These are phyloP conservation scores for Eucera pruinosa DNA, from an alignment of 2,888 invertebrate species.

Conservation along the genomic window DNA sequence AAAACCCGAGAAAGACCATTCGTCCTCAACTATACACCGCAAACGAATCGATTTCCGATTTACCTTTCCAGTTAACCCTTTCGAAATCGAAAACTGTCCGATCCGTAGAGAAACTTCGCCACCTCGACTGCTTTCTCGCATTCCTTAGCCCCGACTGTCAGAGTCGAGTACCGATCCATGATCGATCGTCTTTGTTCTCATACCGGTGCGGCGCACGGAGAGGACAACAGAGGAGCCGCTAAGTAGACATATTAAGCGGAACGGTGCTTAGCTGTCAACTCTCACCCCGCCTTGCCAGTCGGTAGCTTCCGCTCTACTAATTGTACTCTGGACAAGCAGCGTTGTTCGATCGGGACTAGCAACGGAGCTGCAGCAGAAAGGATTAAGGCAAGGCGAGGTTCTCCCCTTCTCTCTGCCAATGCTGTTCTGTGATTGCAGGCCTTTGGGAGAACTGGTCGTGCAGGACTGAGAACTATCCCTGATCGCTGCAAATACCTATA, in stretches of 20 bases:
- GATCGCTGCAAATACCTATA: conserved; percentile 2
- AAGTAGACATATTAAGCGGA: conserved; percentile 62
- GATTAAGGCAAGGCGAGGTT: conserved; percentile 27
- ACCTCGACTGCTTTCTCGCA: conserved; percentile 5
- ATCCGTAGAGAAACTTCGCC: conserved; percentile 31
- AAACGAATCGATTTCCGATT: conserved; percentile 48
- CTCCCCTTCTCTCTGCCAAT: not conserved
- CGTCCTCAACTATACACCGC: conserved; percentile 15
- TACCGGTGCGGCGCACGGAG: not conserved
- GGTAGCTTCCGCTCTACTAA: conserved; percentile 43
- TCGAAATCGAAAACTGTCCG: conserved; percentile 12
- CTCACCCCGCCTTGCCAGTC: not conserved
- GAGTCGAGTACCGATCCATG: conserved; percentile 15
- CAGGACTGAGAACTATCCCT: conserved; percentile 5
- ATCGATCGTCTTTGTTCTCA: conserved; percentile 53
- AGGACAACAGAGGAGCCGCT: conserved; percentile 35
- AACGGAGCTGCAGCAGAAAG: conserved; percentile 29
- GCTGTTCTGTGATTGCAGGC: conserved; percentile 22
- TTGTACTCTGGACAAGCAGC: conserved; percentile 48
- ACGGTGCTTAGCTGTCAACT: conserved; percentile 49
- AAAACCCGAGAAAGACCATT: conserved; percentile 7
- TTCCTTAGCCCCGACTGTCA: conserved; percentile 9
- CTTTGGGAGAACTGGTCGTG: conserved; percentile 11
- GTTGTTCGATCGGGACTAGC: conserved; percentile 43
- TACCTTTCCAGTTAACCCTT: not conserved